phyloP scores from a whole-genome alignment of 2,113 vertebrate species.

The Fukomys damarensis region DNA sequence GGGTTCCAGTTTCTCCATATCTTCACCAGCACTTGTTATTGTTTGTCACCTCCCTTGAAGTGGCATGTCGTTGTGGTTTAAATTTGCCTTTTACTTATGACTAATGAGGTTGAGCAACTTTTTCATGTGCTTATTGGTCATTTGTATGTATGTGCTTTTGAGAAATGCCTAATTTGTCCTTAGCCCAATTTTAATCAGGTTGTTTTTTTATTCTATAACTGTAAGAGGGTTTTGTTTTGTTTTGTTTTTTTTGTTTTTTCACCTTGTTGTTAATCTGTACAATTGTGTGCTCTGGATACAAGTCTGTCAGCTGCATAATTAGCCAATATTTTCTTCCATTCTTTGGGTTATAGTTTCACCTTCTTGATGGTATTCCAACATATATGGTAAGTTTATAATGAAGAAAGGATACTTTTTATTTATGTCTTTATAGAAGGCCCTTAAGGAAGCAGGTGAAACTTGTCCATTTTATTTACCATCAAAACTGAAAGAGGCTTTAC shows the following conservation, averaged over 20 bases:
- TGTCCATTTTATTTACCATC: slow-evolving; percentile 27
- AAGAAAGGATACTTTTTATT: neutral
- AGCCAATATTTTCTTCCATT: neutral
- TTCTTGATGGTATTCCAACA: neutral
- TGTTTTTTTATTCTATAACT: neutral
- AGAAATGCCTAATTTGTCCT: neutral
- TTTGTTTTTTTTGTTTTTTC: neutral
- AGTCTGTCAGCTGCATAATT: neutral
- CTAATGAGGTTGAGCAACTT: neutral
- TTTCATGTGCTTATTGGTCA: slow-evolving; percentile 3
- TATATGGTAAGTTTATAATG: neutral
- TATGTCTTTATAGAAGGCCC: neutral
- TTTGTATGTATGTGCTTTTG: slow-evolving; percentile 17
- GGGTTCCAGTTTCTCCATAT: neutral
- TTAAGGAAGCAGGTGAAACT: slow-evolving; percentile 19
- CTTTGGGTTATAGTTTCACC: slow-evolving; percentile 6
- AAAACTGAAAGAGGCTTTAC: slow-evolving; percentile 27
- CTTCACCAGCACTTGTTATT: neutral
- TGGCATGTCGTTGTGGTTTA: neutral
- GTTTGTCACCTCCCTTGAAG: neutral
- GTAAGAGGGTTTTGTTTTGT: neutral
- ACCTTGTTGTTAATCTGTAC: neutral
- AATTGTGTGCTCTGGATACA: neutral
- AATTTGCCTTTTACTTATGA: slow-evolving; percentile 8
- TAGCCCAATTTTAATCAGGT: neutral